Percentiles rank a stretch among this genome's conserved stretches.
These are phyloP conservation scores for Blastobasis lacticolella DNA, from an alignment of 2,888 invertebrate species.

Conservation along the genomic window DNA sequence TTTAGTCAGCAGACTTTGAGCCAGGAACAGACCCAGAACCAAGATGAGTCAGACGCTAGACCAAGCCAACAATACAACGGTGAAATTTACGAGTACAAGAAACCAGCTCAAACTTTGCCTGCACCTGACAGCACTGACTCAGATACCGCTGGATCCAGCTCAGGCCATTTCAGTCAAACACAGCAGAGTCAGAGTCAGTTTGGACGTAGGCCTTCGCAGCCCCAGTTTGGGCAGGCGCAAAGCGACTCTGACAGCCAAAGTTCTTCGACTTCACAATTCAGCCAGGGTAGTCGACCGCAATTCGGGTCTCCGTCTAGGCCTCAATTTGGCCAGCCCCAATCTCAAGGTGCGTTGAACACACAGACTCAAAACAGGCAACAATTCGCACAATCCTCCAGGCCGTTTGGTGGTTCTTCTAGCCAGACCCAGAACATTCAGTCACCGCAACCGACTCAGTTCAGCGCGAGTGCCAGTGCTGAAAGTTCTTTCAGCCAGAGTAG, in stretches of 20 bases:
- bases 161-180: conserved; percentile 15
- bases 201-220: neutral
- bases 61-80: conserved; percentile 29
- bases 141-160: conserved; percentile 6
- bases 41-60: conserved; percentile 8
- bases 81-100: conserved; percentile 48
- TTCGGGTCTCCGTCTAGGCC: conserved; percentile 18
- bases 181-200: neutral
- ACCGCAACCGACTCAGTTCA: neutral
- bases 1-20: neutral
- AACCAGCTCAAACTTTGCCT: conserved; percentile 34
- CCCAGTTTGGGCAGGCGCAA: conserved; percentile 12
- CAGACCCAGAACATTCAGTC: conserved; percentile 11
- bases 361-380: neutral
- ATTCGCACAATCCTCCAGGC: conserved; percentile 5
- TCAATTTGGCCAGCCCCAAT: conserved; percentile 8
- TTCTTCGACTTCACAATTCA: neutral
- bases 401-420: neutral
- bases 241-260: conserved; percentile 10
- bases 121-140: conserved; percentile 18
- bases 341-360: neutral
- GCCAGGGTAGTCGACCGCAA: conserved; percentile 10
- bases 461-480: conserved; percentile 3
- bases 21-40: neutral
- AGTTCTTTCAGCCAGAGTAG: conserved; percentile 17